Evolutionary conservation across 2,888 invertebrate genomes (phyloP).

Genomic region (Apamea epomidion): DNA sequence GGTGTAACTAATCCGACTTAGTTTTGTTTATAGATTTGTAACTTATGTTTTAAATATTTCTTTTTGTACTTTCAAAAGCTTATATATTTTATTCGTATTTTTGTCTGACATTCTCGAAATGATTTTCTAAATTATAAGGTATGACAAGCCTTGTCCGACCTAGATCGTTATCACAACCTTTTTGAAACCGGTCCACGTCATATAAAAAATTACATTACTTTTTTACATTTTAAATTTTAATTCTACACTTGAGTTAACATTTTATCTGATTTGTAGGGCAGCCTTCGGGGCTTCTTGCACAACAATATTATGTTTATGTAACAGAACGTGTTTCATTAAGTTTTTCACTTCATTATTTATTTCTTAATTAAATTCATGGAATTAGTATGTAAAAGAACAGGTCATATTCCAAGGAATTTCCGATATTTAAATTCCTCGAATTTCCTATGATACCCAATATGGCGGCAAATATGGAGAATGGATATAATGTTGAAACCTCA

Average conservation of each 20-base stretch:
- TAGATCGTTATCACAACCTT: conserved; percentile 12
- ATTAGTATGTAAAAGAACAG: not conserved
- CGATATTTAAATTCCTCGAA: conserved; percentile 5
- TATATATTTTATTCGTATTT: no score
- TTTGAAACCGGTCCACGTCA: not conserved
- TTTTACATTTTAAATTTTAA: conserved; percentile 26
- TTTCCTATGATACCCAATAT: not conserved
- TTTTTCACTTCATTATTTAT: conserved; percentile 17
- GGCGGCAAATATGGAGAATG: not conserved
- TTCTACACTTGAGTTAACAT: conserved; percentile 31
- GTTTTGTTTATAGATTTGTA: no score
- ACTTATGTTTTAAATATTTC: no score
- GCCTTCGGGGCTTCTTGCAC: not conserved
- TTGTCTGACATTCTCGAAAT: not conserved
- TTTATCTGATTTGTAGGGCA: conserved; percentile 38
- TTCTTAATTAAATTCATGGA: not conserved
- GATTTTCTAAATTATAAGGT: not conserved
- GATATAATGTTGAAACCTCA: not conserved
- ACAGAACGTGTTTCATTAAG: conserved; percentile 10
- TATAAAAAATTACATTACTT: conserved; percentile 3
- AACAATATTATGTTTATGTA: conserved; percentile 1
- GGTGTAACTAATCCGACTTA: no score
- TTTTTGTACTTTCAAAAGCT: no score
- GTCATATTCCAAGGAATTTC: not conserved
- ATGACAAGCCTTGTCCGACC: not conserved